Base-by-base conservation (phyloP, 2,113 vertebrate genomes). In the Thymallus thymallus region DNA sequence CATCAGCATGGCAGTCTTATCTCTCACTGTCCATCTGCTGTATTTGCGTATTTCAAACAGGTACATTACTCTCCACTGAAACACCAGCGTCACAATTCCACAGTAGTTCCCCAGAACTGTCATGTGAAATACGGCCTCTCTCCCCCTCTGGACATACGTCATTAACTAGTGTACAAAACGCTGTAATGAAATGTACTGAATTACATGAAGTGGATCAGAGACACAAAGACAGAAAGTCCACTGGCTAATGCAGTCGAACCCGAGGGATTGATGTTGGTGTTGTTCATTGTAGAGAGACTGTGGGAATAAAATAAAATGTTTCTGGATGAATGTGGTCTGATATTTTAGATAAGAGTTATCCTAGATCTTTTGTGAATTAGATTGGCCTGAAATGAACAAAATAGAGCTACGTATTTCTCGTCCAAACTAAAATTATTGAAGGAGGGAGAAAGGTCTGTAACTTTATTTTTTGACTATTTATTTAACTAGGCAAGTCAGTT, bases 1-100 rank as follows among this genome's bases (percentile, higher is more conserved):
- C 76, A 81, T 80, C 77, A 78, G 80, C 24, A 51, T 81, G 75
- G 81, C 69, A 72, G 67, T 58, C 20, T 76, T 93, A 91, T 92
- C 91, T 76, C 66, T 67, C 30, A 80, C 64, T 65, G 87, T 76
- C 77, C 30, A 92, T 91, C 91, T 79, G 51, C 23, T 71, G 32
- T 24, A 92, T 94, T 94, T 94, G 91, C 90, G 66, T 94, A 84
- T 88, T 74, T 73, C 82, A 77, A 76, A 75, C 79, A 81, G 81
- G 77, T 74, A 78, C 77, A 76, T 75, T 73, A 76, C 76, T 86
- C 46, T 65, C 24, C 24, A 60, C 69, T 32, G 68, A 67, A 58
- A 58, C 64, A 48, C 62, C 48, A 22, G 56, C 61, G 48, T n/a
- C 65, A 68, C 32, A 58, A 68, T 55, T 45, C 72, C 74, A 60